Percentiles rank a stretch among this genome's conserved stretches.
These are phyloP conservation scores for Archips crataeganus DNA, from an alignment of 2,888 invertebrate species.

Conservation along the genomic window DNA sequence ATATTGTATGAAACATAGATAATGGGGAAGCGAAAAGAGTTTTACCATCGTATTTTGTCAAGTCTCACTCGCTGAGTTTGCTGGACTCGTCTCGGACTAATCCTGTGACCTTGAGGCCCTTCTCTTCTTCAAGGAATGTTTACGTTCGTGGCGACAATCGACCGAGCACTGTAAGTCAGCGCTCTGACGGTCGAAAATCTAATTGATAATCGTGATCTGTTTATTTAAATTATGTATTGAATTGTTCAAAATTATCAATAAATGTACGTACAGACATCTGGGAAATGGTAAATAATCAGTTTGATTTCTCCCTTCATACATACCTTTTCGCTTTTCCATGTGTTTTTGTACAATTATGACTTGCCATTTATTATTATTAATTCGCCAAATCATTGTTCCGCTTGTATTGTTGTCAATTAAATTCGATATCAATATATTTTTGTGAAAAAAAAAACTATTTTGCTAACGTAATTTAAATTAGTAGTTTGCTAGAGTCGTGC, in stretches of 20 bases:
- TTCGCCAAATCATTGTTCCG: conserved; percentile 36
- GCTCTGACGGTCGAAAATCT: too few relatives aligned
- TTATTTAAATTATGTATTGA: background rate
- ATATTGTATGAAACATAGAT: background rate
- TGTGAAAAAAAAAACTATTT: conserved; percentile 44
- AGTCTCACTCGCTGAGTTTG: too few relatives aligned
- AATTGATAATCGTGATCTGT: background rate
- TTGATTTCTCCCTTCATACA: background rate
- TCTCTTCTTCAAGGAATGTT: too few relatives aligned
- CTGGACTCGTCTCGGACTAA: too few relatives aligned
- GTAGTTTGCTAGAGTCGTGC: conserved; percentile 40
- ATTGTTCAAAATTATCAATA: too few relatives aligned
- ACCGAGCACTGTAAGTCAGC: too few relatives aligned
- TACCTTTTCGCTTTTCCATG: background rate
- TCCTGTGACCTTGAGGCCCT: too few relatives aligned
- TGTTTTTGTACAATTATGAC: conserved; percentile 2
- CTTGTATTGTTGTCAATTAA: conserved; percentile 43
- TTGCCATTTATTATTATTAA: conserved; percentile 36
- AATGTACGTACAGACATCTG: too few relatives aligned
- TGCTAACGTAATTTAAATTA: conserved; percentile 30
- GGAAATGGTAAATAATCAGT: background rate
- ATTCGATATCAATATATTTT: conserved; percentile 42
- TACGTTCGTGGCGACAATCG: too few relatives aligned
- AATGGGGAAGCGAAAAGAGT: conserved; percentile 4
- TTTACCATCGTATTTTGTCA: background rate